A percentile compares a stretch with the other conserved stretches of the same genome.
Evolutionary conservation across 1,140 invertebrate species (phyloP).

Genomic region (Xylocopa sonorina): DNA sequence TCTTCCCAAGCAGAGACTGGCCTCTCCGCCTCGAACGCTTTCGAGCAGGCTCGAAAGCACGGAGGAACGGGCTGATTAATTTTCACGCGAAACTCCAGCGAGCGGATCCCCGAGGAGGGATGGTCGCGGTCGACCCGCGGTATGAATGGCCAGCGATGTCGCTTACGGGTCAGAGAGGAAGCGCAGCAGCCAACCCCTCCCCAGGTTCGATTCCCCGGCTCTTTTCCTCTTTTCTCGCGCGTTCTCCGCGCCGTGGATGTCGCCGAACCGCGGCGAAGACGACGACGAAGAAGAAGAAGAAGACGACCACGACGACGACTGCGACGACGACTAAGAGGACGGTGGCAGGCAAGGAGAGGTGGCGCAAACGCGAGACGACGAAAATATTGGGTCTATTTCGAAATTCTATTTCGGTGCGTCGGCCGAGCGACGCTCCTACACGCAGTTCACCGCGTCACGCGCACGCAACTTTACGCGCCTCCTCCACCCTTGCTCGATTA

Average conservation of each 20-base stretch:
- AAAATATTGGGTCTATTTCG: conserved; percentile 83
- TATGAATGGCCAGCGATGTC: conserved; percentile 51
- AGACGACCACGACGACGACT: conserved; percentile 36
- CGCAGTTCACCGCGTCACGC: conserved; percentile 46
- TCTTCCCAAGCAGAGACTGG: too few species aligned
- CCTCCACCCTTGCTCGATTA: background rate
- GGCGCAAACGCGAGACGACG: conserved; percentile 81
- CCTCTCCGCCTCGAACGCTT: too few species aligned
- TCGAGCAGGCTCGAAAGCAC: background rate
- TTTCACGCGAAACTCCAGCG: background rate
- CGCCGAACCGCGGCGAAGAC: conserved; percentile 39
- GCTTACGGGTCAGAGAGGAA: conserved; percentile 52
- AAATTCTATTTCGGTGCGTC: conserved; percentile 82
- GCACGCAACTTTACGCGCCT: conserved; percentile 36
- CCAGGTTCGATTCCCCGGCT: background rate
- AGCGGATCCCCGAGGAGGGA: conserved; percentile 30
- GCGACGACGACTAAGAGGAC: conserved; percentile 57
- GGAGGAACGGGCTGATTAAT: background rate
- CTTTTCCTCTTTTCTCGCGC: conserved; percentile 11
- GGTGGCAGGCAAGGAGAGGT: conserved; percentile 71
- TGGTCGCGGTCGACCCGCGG: background rate
- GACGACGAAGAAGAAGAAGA: conserved; percentile 45
- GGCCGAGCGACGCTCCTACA: conserved; percentile 73
- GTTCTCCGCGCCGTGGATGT: conserved; percentile 57
- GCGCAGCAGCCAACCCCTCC: background rate